Evolutionary conservation across 2,888 invertebrate species (phyloP).

Genomic region (Thera britannica): DNA sequence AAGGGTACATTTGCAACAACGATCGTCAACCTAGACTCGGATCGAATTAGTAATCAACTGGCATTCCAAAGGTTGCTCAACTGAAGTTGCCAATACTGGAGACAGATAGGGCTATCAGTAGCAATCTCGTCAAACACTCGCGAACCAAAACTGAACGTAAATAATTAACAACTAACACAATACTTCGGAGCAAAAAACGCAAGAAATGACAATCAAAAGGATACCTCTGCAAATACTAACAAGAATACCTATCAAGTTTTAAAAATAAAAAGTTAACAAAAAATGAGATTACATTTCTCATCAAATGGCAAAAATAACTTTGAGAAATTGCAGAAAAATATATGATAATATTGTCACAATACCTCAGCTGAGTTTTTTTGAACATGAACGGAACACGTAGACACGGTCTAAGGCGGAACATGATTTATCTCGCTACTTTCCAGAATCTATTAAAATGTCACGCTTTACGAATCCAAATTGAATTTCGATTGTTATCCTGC

Average conservation of each 20-base stretch:
- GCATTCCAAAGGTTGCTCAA: slow-evolving; percentile 3
- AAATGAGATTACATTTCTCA: too few relatives aligned
- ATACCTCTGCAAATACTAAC: too few relatives aligned
- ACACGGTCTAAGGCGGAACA: neutral
- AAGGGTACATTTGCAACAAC: neutral
- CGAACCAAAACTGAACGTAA: neutral
- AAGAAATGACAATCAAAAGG: neutral
- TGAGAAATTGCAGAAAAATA: too few relatives aligned
- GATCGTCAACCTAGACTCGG: slow-evolving; percentile 1
- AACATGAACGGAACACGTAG: neutral
- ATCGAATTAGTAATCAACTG: slow-evolving; percentile 10
- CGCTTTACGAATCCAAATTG: slow-evolving; percentile 7
- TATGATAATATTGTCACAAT: too few relatives aligned
- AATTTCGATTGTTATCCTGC: slow-evolving; percentile 9
- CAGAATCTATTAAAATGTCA: neutral
- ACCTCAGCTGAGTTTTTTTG: neutral
- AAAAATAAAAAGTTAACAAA: too few relatives aligned
- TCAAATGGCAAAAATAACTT: too few relatives aligned
- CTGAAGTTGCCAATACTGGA: slow-evolving; percentile 6
- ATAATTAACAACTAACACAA: neutral
- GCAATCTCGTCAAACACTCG: slow-evolving; percentile 1
- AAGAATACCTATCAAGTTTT: too few relatives aligned
- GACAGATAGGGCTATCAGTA: slow-evolving; percentile 10
- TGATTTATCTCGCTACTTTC: slow-evolving; percentile 1
- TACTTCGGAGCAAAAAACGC: neutral